Percentiles rank a stretch among this genome's conserved stretches.
These are phyloP conservation scores for Anastrepha obliqua DNA, from an alignment of 1,140 invertebrate species.

Conservation along the genomic window DNA sequence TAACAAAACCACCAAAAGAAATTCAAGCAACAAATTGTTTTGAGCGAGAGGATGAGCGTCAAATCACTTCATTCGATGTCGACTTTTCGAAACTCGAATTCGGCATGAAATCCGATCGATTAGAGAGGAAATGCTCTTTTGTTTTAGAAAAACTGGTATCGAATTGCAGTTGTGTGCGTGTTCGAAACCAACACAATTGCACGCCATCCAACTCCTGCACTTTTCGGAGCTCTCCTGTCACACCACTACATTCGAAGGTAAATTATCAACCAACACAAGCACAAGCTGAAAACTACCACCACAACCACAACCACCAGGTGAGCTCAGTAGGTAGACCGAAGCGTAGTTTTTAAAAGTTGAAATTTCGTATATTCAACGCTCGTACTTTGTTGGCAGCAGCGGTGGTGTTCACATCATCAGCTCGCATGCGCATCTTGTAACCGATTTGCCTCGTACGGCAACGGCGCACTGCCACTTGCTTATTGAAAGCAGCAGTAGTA, in stretches of 20 bases:
- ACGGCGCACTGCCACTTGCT: constrained; percentile 11
- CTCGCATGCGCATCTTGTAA: constrained; percentile 42
- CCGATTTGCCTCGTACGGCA: background rate
- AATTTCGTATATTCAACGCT: background rate
- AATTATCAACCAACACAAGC: constrained; percentile 23
- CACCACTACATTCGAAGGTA: constrained; percentile 19
- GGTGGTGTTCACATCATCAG: background rate
- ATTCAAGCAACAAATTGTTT: background rate
- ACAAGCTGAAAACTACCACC: background rate
- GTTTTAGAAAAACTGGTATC: background rate
- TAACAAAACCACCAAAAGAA: background rate
- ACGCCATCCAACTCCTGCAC: background rate
- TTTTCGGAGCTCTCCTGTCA: background rate
- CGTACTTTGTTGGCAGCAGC: background rate
- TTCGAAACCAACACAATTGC: constrained; percentile 30
- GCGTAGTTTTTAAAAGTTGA: background rate
- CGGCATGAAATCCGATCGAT: background rate
- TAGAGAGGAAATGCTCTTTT: background rate
- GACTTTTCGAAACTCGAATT: constrained; percentile 7
- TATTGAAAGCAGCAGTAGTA: background rate
- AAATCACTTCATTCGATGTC: background rate
- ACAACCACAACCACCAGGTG: constrained; percentile 6
- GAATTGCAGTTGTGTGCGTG: constrained; percentile 2
- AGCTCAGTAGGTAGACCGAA: background rate
- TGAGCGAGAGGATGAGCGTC: background rate